Evolutionary conservation across 1,140 invertebrate genomes (phyloP).

Genomic region (Heliothis virescens): DNA sequence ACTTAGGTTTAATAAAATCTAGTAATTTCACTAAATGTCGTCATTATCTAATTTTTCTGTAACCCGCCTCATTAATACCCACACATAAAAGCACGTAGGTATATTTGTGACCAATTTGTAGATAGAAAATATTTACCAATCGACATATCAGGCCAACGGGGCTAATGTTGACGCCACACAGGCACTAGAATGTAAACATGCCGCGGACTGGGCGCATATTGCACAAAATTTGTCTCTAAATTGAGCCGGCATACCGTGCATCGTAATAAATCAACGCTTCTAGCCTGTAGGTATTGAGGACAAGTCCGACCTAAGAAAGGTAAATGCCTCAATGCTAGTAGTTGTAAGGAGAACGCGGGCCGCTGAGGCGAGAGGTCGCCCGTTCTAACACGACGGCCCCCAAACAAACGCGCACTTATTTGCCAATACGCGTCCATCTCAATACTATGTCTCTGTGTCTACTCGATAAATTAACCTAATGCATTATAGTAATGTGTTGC

Average conservation of each 20-base stretch:
- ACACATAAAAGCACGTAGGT: background rate
- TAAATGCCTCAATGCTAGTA: slow-evolving; percentile 81
- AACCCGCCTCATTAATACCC: background rate
- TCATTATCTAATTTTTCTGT: background rate
- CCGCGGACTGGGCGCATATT: slow-evolving; percentile 71
- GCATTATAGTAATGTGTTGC: slow-evolving; percentile 38
- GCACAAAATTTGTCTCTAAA: slow-evolving; percentile 81
- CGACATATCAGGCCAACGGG: slow-evolving; percentile 50
- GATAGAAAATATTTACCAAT: slow-evolving; percentile 45
- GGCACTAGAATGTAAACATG: slow-evolving; percentile 55
- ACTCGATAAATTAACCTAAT: slow-evolving; percentile 43
- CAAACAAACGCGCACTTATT: slow-evolving; percentile 77
- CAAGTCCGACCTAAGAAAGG: slow-evolving; percentile 82
- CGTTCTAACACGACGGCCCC: slow-evolving; percentile 75
- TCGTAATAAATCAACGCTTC: slow-evolving; percentile 82
- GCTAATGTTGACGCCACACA: slow-evolving; percentile 49
- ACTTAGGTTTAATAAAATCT: too few species aligned
- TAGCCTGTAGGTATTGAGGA: slow-evolving; percentile 78
- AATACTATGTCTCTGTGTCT: slow-evolving; percentile 39
- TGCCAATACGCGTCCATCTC: slow-evolving; percentile 68
- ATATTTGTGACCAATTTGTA: slow-evolving; percentile 39
- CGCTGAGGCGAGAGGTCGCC: slow-evolving; percentile 78
- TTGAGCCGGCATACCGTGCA: slow-evolving; percentile 76
- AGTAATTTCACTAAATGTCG: too few species aligned
- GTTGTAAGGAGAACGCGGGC: slow-evolving; percentile 64